Percentiles rank a stretch among this genome's conserved stretches.
These are phyloP conservation scores for Gobiocypris rarus DNA, from an alignment of 2,113 vertebrate species.

Conservation along the genomic window DNA sequence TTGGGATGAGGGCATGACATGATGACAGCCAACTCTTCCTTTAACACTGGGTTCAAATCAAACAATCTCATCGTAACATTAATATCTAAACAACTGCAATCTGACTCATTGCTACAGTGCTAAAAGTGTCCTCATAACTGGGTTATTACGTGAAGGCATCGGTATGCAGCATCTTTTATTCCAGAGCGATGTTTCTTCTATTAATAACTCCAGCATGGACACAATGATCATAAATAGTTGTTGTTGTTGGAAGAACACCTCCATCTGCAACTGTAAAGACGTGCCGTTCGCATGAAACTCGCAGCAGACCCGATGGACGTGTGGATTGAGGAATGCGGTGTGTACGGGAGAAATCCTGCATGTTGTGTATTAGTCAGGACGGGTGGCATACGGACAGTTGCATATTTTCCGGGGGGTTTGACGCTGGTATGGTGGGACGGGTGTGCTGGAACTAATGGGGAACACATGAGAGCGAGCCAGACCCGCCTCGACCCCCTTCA, in stretches of 20 bases:
- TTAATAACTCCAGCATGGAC: conserved; percentile 15
- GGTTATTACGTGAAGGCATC: not conserved
- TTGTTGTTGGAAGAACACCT: conserved; percentile 48
- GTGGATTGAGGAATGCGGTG: not conserved
- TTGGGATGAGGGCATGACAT: too few species aligned
- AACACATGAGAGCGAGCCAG: conserved; percentile 36
- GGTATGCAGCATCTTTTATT: not conserved
- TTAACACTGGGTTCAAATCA: too few species aligned
- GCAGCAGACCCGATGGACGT: not conserved
- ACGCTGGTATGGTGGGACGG: not conserved
- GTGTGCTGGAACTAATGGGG: conserved; percentile 37
- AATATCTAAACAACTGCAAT: too few species aligned
- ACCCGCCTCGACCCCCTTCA: not conserved
- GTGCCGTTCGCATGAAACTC: not conserved
- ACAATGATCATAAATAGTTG: conserved; percentile 47
- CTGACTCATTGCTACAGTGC: not conserved
- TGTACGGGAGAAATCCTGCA: not conserved
- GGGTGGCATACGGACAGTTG: not conserved
- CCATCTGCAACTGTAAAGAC: conserved; percentile 41
- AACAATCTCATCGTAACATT: too few species aligned
- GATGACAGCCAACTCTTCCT: too few species aligned
- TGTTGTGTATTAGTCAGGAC: not conserved
- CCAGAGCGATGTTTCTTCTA: not conserved
- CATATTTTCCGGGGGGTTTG: not conserved
- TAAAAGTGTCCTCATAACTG: not conserved